Percentiles rank a stretch among this genome's conserved stretches.
Evolutionary conservation across 2,113 vertebrate species (phyloP).

Genomic region (Hemicordylus capensis): DNA sequence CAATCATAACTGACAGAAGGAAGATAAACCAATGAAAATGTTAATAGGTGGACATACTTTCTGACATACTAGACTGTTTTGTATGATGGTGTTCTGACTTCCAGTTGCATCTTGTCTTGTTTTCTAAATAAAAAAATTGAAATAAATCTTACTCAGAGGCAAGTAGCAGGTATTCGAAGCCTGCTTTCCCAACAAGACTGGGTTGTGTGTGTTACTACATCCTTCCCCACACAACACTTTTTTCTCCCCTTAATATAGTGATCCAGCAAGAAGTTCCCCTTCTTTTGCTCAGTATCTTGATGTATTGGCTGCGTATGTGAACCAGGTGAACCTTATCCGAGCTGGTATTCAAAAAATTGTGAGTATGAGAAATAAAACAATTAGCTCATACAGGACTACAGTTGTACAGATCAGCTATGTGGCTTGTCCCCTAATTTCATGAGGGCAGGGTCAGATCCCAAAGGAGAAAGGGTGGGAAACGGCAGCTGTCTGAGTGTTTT

Average conservation of each 20-base stretch:
- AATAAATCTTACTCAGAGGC: neutral
- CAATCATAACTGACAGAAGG: neutral
- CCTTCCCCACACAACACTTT: neutral
- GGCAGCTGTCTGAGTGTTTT: neutral
- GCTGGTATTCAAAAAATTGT: conserved; percentile 72
- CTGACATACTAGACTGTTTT: neutral
- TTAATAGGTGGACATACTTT: neutral
- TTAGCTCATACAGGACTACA: neutral
- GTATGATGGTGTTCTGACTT: neutral
- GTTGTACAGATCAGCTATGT: neutral
- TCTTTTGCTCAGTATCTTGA: conserved; percentile 71
- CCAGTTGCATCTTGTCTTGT: neutral
- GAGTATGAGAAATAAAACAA: conserved; percentile 57
- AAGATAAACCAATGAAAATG: neutral
- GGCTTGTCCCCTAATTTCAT: neutral
- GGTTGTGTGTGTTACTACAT: too few relatives aligned
- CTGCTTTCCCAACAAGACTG: neutral
- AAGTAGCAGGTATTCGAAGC: neutral
- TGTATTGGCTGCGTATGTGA: conserved; percentile 60
- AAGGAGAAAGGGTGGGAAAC: neutral
- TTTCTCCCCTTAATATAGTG: conserved; percentile 42
- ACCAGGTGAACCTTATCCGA: conserved; percentile 80
- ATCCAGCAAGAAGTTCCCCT: neutral
- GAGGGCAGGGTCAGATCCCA: neutral
- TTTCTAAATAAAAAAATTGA: neutral